Conservation (phyloP, 1,140 invertebrate species). For the Heliconius himera region DNA sequence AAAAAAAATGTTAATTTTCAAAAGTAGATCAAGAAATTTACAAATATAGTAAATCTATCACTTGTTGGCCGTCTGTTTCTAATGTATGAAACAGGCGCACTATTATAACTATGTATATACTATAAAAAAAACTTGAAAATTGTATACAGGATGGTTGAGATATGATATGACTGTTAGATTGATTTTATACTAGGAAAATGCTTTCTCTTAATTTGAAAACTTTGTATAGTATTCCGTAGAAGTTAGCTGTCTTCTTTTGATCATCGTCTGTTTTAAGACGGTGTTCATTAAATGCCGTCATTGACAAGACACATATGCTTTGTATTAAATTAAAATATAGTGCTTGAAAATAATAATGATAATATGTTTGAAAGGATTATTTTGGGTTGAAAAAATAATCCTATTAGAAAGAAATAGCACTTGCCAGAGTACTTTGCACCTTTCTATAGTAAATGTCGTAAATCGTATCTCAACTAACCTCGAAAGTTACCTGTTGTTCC, state of each 20-base stretch:
- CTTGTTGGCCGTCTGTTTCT: slow-evolving; percentile 34
- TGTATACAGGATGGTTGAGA: slow-evolving; percentile 2
- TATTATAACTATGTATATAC: slow-evolving; percentile 13
- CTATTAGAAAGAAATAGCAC: background rate
- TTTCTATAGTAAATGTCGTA: background rate
- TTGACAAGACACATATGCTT: background rate
- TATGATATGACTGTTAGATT: background rate
- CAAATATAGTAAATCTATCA: background rate
- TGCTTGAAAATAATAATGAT: background rate
- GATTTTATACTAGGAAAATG: background rate
- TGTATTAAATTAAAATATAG: background rate
- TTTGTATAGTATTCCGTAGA: background rate
- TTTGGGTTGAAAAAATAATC: too few relatives aligned
- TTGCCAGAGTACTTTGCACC: background rate
- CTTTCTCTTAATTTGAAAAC: background rate
- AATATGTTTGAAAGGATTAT: too few relatives aligned
- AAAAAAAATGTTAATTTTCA: background rate
- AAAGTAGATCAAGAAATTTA: slow-evolving; percentile 1
- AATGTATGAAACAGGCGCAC: slow-evolving; percentile 40
- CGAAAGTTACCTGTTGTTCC: slow-evolving; percentile 50
- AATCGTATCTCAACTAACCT: slow-evolving; percentile 2
- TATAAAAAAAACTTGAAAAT: background rate
- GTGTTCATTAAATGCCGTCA: background rate
- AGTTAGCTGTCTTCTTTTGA: background rate
- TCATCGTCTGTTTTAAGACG: slow-evolving; percentile 5